These are phyloP conservation scores for Marronus borbonicus DNA, from an alignment of 2,888 invertebrate genomes.

Conservation along the genomic window DNA sequence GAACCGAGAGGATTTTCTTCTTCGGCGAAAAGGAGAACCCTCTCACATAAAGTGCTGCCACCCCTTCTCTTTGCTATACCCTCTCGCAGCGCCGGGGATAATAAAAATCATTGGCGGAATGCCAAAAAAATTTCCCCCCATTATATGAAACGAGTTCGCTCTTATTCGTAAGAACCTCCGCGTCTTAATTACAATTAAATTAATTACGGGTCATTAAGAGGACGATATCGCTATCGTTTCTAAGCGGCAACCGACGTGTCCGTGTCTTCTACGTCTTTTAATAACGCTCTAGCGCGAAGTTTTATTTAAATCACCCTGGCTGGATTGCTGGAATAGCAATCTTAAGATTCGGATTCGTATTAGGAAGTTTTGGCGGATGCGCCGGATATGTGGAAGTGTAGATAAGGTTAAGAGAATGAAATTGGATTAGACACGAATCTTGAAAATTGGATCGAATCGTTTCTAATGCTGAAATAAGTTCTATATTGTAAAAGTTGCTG, in stretches of 20 bases:
- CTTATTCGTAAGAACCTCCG: background rate
- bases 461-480: too few relatives aligned
- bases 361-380: too few relatives aligned
- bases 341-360: too few relatives aligned
- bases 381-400: too few relatives aligned
- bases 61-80: background rate
- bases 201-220: slow-evolving; percentile 18
- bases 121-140: slow-evolving; percentile 40
- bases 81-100: slow-evolving; percentile 11
- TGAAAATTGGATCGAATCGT: too few relatives aligned
- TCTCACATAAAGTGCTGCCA: slow-evolving; percentile 17
- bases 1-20: slow-evolving; percentile 13
- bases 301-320: background rate
- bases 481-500: too few relatives aligned
- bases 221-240: slow-evolving; percentile 1
- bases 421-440: too few relatives aligned
- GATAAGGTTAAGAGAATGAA: too few relatives aligned
- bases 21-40: slow-evolving; percentile 10
- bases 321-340: too few relatives aligned
- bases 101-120: slow-evolving; percentile 40
- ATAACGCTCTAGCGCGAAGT: background rate
- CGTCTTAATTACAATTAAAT: slow-evolving; percentile 44
- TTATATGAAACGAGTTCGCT: slow-evolving; percentile 22
- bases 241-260: background rate
- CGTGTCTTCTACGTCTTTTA: background rate